A percentile compares a stretch with the other conserved stretches of the same genome.
Evolutionary conservation across 2,113 vertebrate species (phyloP).

Genomic region (Myanophis thanlyinensis): DNA sequence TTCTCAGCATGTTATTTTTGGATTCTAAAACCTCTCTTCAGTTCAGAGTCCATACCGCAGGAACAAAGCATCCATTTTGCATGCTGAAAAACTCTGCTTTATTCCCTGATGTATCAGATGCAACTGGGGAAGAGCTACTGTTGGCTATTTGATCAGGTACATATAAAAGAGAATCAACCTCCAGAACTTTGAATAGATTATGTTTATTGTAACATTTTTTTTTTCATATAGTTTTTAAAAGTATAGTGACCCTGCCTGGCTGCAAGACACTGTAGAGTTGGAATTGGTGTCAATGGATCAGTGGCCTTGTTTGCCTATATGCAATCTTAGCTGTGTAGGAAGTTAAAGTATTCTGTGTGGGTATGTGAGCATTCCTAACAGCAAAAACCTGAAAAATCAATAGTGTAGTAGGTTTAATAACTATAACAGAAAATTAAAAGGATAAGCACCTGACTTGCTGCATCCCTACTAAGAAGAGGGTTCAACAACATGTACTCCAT

Average conservation of each 20-base stretch:
- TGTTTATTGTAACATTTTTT: neutral
- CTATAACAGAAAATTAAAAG: neutral
- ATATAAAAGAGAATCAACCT: neutral
- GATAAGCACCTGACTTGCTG: neutral
- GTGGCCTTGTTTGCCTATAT: neutral
- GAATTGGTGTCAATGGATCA: neutral
- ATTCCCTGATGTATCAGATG: neutral
- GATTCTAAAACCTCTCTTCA: neutral
- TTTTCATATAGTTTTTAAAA: neutral
- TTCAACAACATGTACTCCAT: neutral
- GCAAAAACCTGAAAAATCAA: neutral
- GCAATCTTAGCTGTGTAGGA: neutral
- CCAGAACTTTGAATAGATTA: neutral
- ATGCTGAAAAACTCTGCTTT: neutral
- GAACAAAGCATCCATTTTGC: neutral
- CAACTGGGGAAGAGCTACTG: neutral
- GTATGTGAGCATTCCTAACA: neutral
- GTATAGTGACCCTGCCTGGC: no score
- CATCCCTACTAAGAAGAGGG: neutral
- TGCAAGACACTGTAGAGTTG: neutral
- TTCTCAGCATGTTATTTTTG: neutral
- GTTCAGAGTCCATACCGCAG: neutral
- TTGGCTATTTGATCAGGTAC: neutral
- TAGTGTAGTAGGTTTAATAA: neutral
- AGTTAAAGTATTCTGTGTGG: neutral